A percentile compares a stretch with the other conserved stretches of the same genome.
Evolutionary conservation across 1,140 invertebrate species (phyloP).

Genomic region (Ruditapes philippinarum): DNA sequence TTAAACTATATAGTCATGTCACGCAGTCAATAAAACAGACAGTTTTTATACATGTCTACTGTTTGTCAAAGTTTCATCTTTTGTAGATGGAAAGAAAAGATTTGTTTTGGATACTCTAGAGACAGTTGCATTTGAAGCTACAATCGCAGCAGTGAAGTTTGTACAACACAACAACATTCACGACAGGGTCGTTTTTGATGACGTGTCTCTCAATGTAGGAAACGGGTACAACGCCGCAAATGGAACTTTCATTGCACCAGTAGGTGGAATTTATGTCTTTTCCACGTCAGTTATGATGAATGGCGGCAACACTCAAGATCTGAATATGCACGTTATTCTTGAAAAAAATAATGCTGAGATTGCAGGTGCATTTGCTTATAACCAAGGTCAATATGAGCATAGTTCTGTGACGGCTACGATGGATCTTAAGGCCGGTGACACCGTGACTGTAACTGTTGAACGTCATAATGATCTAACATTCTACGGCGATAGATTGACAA

Average conservation of each 20-base stretch:
- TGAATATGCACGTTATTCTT: constrained; percentile 18
- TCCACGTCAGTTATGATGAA: constrained; percentile 19
- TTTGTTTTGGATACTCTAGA: not conserved
- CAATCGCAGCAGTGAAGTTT: not conserved
- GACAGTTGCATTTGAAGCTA: constrained; percentile 35
- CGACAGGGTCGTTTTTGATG: not conserved
- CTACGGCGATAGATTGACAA: constrained; percentile 12
- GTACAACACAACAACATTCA: not conserved
- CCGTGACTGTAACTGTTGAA: not conserved
- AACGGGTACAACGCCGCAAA: not conserved
- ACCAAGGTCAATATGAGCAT: not conserved
- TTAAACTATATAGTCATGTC: too few species aligned
- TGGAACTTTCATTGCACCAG: not conserved
- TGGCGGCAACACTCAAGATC: not conserved
- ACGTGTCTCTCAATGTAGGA: constrained; percentile 4
- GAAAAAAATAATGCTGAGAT: constrained; percentile 32
- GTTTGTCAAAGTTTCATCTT: too few species aligned
- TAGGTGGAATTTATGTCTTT: constrained; percentile 12
- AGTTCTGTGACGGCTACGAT: not conserved
- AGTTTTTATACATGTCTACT: too few species aligned
- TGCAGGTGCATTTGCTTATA: constrained; percentile 17
- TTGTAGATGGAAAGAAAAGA: not conserved
- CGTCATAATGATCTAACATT: not conserved
- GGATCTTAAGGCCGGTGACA: not conserved
- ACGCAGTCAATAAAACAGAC: too few species aligned